Evolutionary conservation across 2,888 invertebrate species (phyloP), one percentile per base, ranked within the genome.

Genomic region (Chrysolina oricalcia): DNA sequence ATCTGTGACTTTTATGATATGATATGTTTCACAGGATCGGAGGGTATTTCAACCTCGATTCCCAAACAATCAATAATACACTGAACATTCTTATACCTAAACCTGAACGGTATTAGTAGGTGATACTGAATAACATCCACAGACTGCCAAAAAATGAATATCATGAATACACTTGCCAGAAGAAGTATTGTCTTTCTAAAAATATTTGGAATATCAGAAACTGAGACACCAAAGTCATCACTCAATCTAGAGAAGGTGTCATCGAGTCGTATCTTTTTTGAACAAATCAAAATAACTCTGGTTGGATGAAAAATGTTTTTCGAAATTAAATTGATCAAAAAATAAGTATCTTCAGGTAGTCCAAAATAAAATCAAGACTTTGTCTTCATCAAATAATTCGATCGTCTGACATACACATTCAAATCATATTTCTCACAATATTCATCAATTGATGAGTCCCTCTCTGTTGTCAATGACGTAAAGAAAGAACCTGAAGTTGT

Each of bases 31-130:
- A 74, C 17, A 11, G 79, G 65, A 11, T 75, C 62, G n/a, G 70
- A 70, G 21, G 79, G 76, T 43, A 78, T 79, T 74, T 76, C 43
- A 27, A 79, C 71, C 19, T 74, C 59, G 43, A 75, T 79, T 59
- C 73, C 79, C 13, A 77, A 59, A 48, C 77, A 76, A 69, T 79
- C 74, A 48, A 79, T 79, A 11, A 78, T 79, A 11, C 46, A 70
- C 15, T 27, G 40, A 5, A 80, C 76, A 59, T 75, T 23, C 21
- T 35, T 13, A 53, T 73, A 79, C 35, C 43, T 70, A 15, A 1
- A 11, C 40, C 76, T 27, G 43, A 79, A 78, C 40, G 74, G 27
- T 13, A 80, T 75, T 5, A 71, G 76, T 27, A 77, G 13, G 10
- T 63, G 46, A n/a, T 46, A 46, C n/a, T 46, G n/a, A 46, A 35